Percentiles rank a stretch among this genome's conserved stretches.
These are phyloP conservation scores for Ptilonorhynchus violaceus DNA, from an alignment of 2,113 vertebrate species.

Conservation along the genomic window DNA sequence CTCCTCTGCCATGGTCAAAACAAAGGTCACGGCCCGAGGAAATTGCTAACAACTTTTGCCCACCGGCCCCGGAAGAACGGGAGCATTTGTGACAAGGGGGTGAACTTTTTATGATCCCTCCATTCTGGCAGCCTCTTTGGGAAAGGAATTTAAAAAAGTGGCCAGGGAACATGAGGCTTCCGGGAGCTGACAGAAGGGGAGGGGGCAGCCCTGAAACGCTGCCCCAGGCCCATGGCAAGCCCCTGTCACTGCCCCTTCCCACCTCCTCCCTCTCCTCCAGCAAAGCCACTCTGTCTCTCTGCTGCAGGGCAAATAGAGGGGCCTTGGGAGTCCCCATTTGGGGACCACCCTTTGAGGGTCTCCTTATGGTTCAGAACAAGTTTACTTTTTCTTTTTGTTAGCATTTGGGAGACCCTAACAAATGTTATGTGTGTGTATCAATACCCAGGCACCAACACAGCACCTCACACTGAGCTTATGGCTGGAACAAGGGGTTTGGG, in stretches of 20 bases:
- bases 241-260: not conserved
- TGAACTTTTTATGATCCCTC: constrained; percentile 37
- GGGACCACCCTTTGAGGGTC: not conserved
- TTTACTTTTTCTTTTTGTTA: not conserved
- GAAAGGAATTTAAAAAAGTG: not conserved
- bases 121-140: not conserved
- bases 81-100: not conserved
- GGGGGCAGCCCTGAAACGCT: not conserved
- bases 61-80: not conserved
- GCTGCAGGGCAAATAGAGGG: not conserved
- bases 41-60: constrained; percentile 50
- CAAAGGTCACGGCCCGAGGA: constrained; percentile 54
- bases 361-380: not conserved
- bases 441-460: not conserved
- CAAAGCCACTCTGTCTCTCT: not conserved
- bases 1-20: constrained; percentile 22
- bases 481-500: not conserved
- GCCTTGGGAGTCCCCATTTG: not conserved
- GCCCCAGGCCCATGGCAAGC: not conserved
- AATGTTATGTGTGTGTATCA: not conserved
- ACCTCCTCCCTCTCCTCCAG: not conserved
- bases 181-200: not conserved
- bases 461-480: not conserved
- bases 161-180: not conserved
- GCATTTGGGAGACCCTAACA: not conserved